Conservation (phyloP, 2,888 invertebrate genomes). For the Macaria liturata region DNA sequence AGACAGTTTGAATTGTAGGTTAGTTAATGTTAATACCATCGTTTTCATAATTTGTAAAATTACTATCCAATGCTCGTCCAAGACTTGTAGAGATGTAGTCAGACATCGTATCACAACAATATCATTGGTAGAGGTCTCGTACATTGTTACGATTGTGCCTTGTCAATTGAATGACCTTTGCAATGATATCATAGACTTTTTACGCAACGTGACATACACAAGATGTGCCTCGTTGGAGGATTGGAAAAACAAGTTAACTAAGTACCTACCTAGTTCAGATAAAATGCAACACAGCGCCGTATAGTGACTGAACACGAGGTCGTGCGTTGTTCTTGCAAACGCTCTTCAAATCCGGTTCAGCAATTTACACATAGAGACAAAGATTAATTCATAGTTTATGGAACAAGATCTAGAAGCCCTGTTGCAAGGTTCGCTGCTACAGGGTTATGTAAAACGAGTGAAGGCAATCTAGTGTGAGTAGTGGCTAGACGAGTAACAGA, state of each 20-base stretch:
- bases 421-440: conserved; percentile 12
- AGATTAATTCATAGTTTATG: not conserved
- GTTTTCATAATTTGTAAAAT: no score
- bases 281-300: conserved; percentile 31
- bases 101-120: no score
- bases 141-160: conserved; percentile 1
- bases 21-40: no score
- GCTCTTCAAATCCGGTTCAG: conserved; percentile 69
- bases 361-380: conserved; percentile 33
- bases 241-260: no score
- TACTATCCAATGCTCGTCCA: no score
- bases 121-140: not conserved
- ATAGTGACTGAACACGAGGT: conserved; percentile 59
- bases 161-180: conserved; percentile 1
- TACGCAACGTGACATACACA: no score
- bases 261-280: not conserved
- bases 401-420: not conserved
- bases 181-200: no score
- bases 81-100: no score
- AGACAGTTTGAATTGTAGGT: no score
- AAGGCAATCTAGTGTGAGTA: not conserved
- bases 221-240: no score
- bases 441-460: conserved; percentile 38
- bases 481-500: conserved; percentile 1
- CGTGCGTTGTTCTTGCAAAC: conserved; percentile 47